phyloP scores from a whole-genome alignment of 1,140 invertebrate genomes.

The Bombus cullumanus region DNA sequence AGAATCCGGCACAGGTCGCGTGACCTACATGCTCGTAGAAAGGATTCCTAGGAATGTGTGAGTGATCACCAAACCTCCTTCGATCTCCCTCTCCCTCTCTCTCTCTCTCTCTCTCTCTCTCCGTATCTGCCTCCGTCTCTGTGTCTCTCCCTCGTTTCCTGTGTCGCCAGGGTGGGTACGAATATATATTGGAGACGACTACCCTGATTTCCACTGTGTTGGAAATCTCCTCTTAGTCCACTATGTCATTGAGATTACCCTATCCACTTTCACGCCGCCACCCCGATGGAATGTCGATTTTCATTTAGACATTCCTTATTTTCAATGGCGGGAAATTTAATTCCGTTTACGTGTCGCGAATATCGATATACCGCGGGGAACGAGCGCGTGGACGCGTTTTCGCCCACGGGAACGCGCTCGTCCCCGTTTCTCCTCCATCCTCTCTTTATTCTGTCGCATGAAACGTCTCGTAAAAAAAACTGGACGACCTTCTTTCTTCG shows the following conservation, averaged over 20 bases:
- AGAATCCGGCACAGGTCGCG: slow-evolving; percentile 44
- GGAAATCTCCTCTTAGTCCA: background rate
- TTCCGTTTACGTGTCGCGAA: slow-evolving; percentile 38
- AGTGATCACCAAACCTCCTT: slow-evolving; percentile 45
- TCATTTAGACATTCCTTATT: slow-evolving; percentile 63
- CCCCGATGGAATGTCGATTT: slow-evolving; percentile 55
- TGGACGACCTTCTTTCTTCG: background rate
- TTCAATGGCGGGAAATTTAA: slow-evolving; percentile 34
- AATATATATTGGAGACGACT: slow-evolving; percentile 61
- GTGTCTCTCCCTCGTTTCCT: background rate
- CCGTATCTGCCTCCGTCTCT: background rate
- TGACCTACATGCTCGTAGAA: slow-evolving; percentile 53
- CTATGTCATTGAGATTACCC: slow-evolving; percentile 62
- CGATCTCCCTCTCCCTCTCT: background rate
- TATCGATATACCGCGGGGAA: slow-evolving; percentile 25
- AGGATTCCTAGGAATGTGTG: slow-evolving; percentile 63
- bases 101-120: background rate
- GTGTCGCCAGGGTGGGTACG: background rate
- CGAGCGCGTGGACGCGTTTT: background rate
- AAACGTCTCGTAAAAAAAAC: background rate
- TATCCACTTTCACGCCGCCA: slow-evolving; percentile 46
- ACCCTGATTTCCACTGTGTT: slow-evolving; percentile 60
- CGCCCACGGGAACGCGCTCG: background rate
- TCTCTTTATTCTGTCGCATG: background rate
- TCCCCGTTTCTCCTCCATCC: background rate